Percentiles rank a stretch among this genome's conserved stretches.
Evolutionary conservation across 2,113 vertebrate genomes (phyloP).

Genomic region (Gallinago paraguaiae): DNA sequence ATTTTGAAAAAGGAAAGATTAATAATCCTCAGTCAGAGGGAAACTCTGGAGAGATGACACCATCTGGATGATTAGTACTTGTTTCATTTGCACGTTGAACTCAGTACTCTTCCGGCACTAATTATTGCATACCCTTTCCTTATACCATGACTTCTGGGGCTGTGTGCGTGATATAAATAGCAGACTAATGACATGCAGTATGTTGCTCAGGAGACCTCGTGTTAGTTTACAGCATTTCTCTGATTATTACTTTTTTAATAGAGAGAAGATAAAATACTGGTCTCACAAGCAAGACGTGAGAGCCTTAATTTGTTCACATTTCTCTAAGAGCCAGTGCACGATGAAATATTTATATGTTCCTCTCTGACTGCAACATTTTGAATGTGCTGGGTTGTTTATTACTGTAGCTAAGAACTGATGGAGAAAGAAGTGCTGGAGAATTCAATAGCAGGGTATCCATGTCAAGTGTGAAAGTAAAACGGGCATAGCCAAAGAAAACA

Average conservation of each 20-base stretch:
- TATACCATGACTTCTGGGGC: constrained; percentile 64
- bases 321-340: constrained; percentile 32
- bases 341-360: constrained; percentile 68
- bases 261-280: constrained; percentile 63
- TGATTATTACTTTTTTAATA: constrained; percentile 68
- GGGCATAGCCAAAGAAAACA: background rate
- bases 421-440: background rate
- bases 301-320: constrained; percentile 64
- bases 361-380: constrained; percentile 39
- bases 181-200: constrained; percentile 65
- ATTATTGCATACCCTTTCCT: constrained; percentile 70
- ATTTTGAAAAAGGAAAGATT: background rate
- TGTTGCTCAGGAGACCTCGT: constrained; percentile 61
- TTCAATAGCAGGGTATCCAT: background rate
- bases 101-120: constrained; percentile 61
- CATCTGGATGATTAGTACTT: constrained; percentile 69
- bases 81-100: constrained; percentile 64
- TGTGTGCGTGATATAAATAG: constrained; percentile 67
- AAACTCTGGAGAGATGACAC: constrained; percentile 55
- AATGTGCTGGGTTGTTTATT: constrained; percentile 39
- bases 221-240: constrained; percentile 62
- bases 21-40: constrained; percentile 46
- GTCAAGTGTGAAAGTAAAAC: background rate
- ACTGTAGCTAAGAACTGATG: background rate
- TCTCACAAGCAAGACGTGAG: constrained; percentile 10